phyloP scores from a whole-genome alignment of 30 jellyfish, hydroid and myxozoan species.

The Hydractinia symbiolongicarpus region DNA sequence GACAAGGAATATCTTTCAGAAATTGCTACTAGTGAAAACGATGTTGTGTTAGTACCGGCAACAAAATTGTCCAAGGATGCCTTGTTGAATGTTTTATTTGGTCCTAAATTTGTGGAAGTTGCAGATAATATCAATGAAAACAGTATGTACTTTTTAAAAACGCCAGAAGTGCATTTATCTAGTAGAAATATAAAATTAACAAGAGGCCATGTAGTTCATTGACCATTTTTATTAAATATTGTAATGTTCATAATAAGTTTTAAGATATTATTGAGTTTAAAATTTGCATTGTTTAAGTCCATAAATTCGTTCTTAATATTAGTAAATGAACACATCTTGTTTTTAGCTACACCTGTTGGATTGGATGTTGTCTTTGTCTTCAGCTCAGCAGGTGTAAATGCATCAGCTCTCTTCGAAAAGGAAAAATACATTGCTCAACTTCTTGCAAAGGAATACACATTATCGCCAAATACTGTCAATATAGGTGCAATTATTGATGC shows the following conservation, averaged over 20 bases:
- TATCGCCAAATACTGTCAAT: not conserved
- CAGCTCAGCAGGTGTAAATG: conserved; percentile 8
- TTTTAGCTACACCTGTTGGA: conserved; percentile 1
- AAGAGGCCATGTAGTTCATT: no score
- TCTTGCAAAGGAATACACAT: not conserved
- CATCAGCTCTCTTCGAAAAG: not conserved
- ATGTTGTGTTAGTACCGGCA: not conserved
- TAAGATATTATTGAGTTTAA: no score
- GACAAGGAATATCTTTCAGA: not conserved
- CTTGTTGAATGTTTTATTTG: not conserved
- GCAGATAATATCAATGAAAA: not conserved
- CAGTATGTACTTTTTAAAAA: not conserved
- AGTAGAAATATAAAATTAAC: no score
- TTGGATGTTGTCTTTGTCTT: not conserved
- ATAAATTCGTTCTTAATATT: no score
- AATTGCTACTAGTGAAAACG: not conserved
- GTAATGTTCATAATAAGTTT: no score
- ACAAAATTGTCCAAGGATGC: not conserved
- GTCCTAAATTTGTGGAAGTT: not conserved
- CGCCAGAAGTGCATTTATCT: no score
- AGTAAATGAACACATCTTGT: not conserved
- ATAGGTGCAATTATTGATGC: not conserved
- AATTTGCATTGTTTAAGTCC: no score
- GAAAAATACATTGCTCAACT: not conserved
- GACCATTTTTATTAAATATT: no score